Conservation (phyloP, 2,113 vertebrate species). For the Salminus brasiliensis region DNA sequence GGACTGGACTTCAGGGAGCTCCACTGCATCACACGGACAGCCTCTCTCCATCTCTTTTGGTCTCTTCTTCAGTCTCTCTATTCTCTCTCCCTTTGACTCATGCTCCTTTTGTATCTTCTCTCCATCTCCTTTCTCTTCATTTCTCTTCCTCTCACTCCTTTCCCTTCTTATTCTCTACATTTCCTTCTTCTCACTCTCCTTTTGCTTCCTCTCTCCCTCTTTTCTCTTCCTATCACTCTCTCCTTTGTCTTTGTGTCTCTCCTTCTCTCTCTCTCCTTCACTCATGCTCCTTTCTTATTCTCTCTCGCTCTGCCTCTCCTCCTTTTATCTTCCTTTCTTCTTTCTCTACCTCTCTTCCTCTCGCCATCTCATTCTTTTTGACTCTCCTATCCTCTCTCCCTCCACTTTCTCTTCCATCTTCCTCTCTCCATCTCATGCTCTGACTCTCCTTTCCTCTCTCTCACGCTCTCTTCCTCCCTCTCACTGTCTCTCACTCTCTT, state of each 20-base stretch:
- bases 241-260: background rate
- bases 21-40: background rate
- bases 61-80: background rate
- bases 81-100: background rate
- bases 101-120: no score
- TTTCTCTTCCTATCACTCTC: background rate
- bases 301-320: no score
- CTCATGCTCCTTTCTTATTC: no score
- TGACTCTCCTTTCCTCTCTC: no score
- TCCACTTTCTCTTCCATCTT: no score
- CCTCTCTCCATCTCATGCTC: no score
- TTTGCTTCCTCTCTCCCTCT: background rate
- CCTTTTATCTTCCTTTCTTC: no score
- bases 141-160: background rate
- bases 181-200: background rate
- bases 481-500: background rate
- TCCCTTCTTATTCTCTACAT: background rate
- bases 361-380: no score
- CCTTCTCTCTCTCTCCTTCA: background rate
- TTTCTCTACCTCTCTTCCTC: no score
- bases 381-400: no score
- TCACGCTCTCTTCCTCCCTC: no score
- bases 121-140: background rate
- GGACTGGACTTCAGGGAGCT: slow-evolving; percentile 1
- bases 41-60: background rate